Percentiles rank a stretch among this genome's conserved stretches.
Evolutionary conservation across 64 coral and sea anemone species (phyloP).

Genomic region (Montipora efflorescens): DNA sequence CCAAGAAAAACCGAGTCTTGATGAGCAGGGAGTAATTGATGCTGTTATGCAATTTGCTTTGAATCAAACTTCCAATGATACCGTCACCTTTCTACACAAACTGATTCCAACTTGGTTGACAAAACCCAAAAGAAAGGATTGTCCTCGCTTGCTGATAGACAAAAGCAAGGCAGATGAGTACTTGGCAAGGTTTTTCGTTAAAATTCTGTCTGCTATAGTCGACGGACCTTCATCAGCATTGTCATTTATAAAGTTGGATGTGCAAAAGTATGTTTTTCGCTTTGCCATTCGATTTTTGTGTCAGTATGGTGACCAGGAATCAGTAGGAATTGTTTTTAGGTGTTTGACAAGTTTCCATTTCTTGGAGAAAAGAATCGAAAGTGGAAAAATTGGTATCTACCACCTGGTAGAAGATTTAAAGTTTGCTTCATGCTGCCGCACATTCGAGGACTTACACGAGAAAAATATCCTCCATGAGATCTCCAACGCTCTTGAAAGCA

Average conservation of each 20-base stretch:
- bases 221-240: background rate
- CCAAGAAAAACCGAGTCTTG: background rate
- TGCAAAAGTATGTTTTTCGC: background rate
- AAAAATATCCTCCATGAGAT: no score
- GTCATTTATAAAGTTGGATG: background rate
- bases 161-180: background rate
- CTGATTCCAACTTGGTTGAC: constrained; percentile 57
- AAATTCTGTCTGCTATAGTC: background rate
- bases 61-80: background rate
- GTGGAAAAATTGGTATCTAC: constrained; percentile 38
- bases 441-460: no score
- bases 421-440: background rate
- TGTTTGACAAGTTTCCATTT: constrained; percentile 33
- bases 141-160: constrained; percentile 49
- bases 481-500: no score
- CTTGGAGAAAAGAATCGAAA: background rate
- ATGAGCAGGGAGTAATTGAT: constrained; percentile 41
- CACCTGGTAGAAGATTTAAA: constrained; percentile 53
- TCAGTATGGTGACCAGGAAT: background rate
- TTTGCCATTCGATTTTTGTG: constrained; percentile 48
- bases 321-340: background rate
- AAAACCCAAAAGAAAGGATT: background rate
- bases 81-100: constrained; percentile 47
- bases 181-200: background rate
- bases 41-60: constrained; percentile 32